These are phyloP conservation scores for Samia ricini DNA, from an alignment of 1,140 invertebrate genomes.

Conservation along the genomic window DNA sequence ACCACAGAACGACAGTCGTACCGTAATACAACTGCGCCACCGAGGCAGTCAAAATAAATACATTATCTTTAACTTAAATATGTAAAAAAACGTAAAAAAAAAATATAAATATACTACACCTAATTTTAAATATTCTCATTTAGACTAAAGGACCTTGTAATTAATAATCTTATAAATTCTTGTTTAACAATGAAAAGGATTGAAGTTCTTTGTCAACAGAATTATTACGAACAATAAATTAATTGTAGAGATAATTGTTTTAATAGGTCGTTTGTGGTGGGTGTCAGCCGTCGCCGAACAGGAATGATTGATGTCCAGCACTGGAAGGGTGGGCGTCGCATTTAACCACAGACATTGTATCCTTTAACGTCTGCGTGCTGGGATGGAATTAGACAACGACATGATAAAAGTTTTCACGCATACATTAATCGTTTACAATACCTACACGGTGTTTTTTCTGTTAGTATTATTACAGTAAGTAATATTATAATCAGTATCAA, in stretches of 20 bases:
- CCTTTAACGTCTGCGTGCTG: constrained; percentile 11
- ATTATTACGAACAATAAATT: constrained; percentile 13
- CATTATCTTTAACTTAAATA: no score
- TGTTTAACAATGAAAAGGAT: not conserved
- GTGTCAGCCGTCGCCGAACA: constrained; percentile 13
- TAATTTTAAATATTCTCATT: not conserved
- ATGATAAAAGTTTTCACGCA: not conserved
- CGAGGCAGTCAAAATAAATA: no score
- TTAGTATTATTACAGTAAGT: no score
- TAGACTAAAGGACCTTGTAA: not conserved
- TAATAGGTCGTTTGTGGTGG: constrained; percentile 25
- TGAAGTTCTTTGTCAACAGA: not conserved
- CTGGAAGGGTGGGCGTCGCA: not conserved
- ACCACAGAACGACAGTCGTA: no score
- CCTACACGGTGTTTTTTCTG: no score
- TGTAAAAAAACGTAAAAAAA: no score
- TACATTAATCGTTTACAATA: not conserved
- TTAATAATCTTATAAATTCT: not conserved
- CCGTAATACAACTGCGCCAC: no score
- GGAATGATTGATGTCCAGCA: constrained; percentile 22
- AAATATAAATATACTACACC: no score
- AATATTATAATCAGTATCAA: no score
- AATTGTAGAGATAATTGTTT: constrained; percentile 20
- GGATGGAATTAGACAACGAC: not conserved
- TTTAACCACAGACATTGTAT: not conserved